phyloP scores from a whole-genome alignment of 2,888 invertebrate species.

The Volucella bombylans region DNA sequence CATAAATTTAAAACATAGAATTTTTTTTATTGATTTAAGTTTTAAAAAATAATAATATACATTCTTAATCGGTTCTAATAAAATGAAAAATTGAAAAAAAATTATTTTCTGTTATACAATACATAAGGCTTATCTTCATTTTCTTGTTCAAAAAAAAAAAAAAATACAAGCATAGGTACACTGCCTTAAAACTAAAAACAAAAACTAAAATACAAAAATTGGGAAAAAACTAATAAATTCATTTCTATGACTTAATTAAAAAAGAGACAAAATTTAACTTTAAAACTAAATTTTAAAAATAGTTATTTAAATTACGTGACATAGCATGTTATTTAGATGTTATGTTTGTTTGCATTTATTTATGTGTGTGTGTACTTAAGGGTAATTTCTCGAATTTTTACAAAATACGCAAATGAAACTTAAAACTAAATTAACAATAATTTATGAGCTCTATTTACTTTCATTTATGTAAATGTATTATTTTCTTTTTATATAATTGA shows the following conservation, averaged over 20 bases:
- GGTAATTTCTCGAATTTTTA: slow-evolving; percentile 37
- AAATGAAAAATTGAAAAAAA: slow-evolving; percentile 15
- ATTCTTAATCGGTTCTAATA: slow-evolving; percentile 2
- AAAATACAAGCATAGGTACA: slow-evolving; percentile 38
- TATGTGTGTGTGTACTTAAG: slow-evolving; percentile 2
- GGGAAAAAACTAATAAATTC: slow-evolving; percentile 43
- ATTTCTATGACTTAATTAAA: slow-evolving; percentile 51
- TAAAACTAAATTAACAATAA: slow-evolving; percentile 58
- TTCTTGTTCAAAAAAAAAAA: slow-evolving; percentile 18
- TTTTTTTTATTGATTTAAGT: slow-evolving; percentile 38
- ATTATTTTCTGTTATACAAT: slow-evolving; percentile 14
- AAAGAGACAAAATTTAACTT: slow-evolving; percentile 1
- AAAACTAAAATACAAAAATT: slow-evolving; percentile 4
- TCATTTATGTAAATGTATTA: slow-evolving; percentile 5
- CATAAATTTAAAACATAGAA: slow-evolving; percentile 7
- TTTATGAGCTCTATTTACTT: slow-evolving; percentile 14
- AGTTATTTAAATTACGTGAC: slow-evolving; percentile 53
- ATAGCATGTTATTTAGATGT: slow-evolving; percentile 16
- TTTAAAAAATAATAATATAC: slow-evolving; percentile 46
- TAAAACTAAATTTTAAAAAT: slow-evolving; percentile 31
- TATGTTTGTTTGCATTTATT: too few species aligned
- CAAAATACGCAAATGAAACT: slow-evolving; percentile 31
- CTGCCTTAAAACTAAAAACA: slow-evolving; percentile 24
- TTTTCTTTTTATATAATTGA: slow-evolving; percentile 30
- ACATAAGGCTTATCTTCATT: slow-evolving; percentile 11